Percentiles rank a stretch among this genome's conserved stretches.
These are phyloP conservation scores for Platichthys flesus DNA, from an alignment of 2,113 vertebrate species.

Conservation along the genomic window DNA sequence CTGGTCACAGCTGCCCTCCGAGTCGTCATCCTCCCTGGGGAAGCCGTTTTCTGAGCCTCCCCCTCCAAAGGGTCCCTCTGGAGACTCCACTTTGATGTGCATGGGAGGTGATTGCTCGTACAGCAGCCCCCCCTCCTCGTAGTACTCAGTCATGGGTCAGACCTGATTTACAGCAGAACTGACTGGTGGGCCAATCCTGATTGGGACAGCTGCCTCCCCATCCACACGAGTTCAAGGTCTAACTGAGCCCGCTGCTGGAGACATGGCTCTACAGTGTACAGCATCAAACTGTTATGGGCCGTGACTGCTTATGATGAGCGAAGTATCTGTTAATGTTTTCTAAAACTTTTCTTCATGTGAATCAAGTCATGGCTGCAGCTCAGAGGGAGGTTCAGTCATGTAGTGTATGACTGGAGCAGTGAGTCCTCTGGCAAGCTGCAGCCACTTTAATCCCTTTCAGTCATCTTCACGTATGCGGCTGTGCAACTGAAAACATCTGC, in stretches of 20 bases:
- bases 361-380: constrained; percentile 16
- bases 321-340: not conserved
- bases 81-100: constrained; percentile 89
- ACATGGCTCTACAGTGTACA: constrained; percentile 19
- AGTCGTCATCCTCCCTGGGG: constrained; percentile 84
- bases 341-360: not conserved
- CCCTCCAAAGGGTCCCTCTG: constrained; percentile 83
- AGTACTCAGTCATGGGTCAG: constrained; percentile 86
- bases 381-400: not conserved
- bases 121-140: constrained; percentile 86
- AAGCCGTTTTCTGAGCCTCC: constrained; percentile 84
- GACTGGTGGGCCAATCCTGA: constrained; percentile 76
- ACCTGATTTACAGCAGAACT: constrained; percentile 76
- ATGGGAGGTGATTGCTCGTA: constrained; percentile 87
- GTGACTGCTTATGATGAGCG: not conserved
- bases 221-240: constrained; percentile 53
- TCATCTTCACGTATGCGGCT: not conserved
- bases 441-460: constrained; percentile 1
- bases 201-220: constrained; percentile 68
- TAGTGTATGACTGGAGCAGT: not conserved
- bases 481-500: not conserved
- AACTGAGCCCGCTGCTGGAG: constrained; percentile 9
- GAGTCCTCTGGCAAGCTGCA: constrained; percentile 10
- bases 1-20: constrained; percentile 83
- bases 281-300: constrained; percentile 17